Conservation (phyloP, 2,888 invertebrate genomes). For the Drosophila niveifrons region DNA sequence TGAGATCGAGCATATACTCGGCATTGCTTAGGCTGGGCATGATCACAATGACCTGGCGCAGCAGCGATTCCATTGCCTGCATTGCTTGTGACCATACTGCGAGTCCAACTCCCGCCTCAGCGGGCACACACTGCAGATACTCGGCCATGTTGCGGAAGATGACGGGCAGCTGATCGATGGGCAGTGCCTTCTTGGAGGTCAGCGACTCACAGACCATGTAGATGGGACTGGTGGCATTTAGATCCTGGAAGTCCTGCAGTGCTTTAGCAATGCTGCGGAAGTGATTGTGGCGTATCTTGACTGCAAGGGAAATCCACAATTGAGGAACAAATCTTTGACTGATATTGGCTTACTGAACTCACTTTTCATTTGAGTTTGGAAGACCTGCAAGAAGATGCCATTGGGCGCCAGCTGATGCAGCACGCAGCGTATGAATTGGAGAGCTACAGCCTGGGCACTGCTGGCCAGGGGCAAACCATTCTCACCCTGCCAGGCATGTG, state of each 20-base stretch:
- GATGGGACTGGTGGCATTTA: conserved; percentile 97
- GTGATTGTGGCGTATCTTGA: conserved; percentile 90
- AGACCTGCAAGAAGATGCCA: conserved; percentile 98
- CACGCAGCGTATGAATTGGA: conserved; percentile 98
- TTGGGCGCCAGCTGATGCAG: conserved; percentile 98
- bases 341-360: conserved; percentile 47
- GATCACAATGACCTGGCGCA: conserved; percentile 91
- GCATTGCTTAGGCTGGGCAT: conserved; percentile 90
- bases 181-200: conserved; percentile 91
- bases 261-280: conserved; percentile 97
- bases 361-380: conserved; percentile 95
- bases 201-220: conserved; percentile 92
- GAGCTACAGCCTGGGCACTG: conserved; percentile 97
- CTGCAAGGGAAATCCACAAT: conserved; percentile 53
- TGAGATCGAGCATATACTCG: conserved; percentile 90
- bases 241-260: conserved; percentile 97
- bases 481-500: conserved; percentile 96
- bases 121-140: conserved; percentile 96
- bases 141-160: conserved; percentile 96
- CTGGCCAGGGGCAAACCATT: conserved; percentile 96
- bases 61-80: conserved; percentile 93
- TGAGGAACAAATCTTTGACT: background rate
- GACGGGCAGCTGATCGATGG: conserved; percentile 90
- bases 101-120: conserved; percentile 91
- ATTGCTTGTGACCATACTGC: conserved; percentile 93